Evolutionary conservation across 1,140 invertebrate genomes (phyloP).

Genomic region (Stegodyphus mimosarum): DNA sequence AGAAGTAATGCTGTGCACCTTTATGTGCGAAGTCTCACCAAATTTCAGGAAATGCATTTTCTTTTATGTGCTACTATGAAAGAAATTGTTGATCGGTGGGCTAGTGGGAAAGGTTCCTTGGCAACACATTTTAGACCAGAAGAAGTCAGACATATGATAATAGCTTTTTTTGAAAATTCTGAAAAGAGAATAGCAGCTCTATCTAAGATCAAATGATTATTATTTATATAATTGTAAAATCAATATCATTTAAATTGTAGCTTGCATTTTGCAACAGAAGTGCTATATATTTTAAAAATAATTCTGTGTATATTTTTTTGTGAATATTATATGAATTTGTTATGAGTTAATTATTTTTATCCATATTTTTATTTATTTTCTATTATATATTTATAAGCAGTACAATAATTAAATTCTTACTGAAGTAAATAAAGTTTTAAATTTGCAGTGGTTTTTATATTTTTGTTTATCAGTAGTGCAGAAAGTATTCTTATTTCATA

Average conservation of each 20-base stretch:
- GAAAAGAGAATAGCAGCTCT: constrained; percentile 85
- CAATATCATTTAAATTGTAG: too few species aligned
- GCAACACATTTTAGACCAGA: constrained; percentile 84
- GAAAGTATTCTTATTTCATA: too few species aligned
- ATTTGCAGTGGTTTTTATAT: too few species aligned
- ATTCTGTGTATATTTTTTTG: neutral
- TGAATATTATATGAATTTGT: too few species aligned
- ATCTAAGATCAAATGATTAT: constrained; percentile 72
- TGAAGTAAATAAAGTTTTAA: too few species aligned
- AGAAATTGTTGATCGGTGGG: constrained; percentile 91
- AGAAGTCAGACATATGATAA: constrained; percentile 86
- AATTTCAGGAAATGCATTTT: constrained; percentile 84
- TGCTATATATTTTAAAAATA: neutral
- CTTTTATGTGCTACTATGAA: constrained; percentile 83
- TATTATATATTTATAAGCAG: too few species aligned
- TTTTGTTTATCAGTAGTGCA: too few species aligned
- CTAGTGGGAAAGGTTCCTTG: constrained; percentile 88
- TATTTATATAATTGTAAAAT: too few species aligned
- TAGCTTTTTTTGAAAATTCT: constrained; percentile 95
- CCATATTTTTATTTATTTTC: too few species aligned
- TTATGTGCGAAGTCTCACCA: constrained; percentile 77
- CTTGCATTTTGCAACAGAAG: too few species aligned
- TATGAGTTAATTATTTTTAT: too few species aligned
- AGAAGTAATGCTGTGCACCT: constrained; percentile 53
- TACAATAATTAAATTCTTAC: too few species aligned